Base-by-base conservation (phyloP, 1,140 invertebrate species). In the Amyelois transitella region DNA sequence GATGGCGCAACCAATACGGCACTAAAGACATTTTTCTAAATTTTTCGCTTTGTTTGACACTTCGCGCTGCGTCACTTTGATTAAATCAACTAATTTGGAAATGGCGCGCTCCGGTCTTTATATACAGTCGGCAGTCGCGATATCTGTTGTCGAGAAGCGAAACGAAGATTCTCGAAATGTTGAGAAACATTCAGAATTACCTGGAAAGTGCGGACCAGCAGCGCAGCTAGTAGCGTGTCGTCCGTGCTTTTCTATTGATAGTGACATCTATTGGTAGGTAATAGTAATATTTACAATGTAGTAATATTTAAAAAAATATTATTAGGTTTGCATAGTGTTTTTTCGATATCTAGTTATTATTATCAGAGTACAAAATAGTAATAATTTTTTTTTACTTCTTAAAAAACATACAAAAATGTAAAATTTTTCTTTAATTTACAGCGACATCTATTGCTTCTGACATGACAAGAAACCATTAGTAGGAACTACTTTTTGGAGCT, bases 1-100 rank as follows among this genome's bases (percentile, higher is more conserved):
- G 54, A 75, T 88, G 81, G 20, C 84, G 74, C 60, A 83, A 62
- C 82, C 82, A 87, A 64, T 86, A 87, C 64, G 84, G 84, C 44
- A 78, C 53, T n/a, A 86, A 66, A 49, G 84, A 84, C 84, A 87
- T 87, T 72, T 76, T 80, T 14, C n/a, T 24, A 14, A 17, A 38
- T 55, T 17, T 71, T 62, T 71, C 57, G 45, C 49, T 61, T 62
- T 52, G 44, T 55, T 64, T 55, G 62, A 60, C 49, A 32, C 58
- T 67, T 66, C 55, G 53, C 47, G 20, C 45, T 57, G 44, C 49
- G 10, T 68, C 51, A 14, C 20, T 66, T 73, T 72, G 63, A 71
- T 71, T 70, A 66, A 60, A 61, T 58, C 48, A 63, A 75, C 62
- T 73, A 55, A n/a, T 38, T 62, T 55, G 51, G 50, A 6, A 43